Base-by-base conservation (phyloP, 2,888 invertebrate species). In the Drosophila acutilabella region DNA sequence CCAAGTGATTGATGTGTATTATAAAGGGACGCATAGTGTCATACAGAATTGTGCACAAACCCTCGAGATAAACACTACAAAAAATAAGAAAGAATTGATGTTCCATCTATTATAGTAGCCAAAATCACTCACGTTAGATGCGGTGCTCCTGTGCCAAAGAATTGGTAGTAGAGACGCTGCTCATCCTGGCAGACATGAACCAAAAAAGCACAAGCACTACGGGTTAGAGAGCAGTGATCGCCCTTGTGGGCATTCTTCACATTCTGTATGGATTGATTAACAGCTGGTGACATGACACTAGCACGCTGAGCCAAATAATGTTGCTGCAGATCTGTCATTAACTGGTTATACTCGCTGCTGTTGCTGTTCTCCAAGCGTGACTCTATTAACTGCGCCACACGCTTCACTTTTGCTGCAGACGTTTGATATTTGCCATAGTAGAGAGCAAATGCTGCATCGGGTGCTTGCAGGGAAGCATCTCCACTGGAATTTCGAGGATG, bases 341-440 rank as follows among this genome's bases (percentile, higher is more conserved):
- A 93, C 42, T 95, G 94, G 33, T 94, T 94, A 91, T 93, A 98
- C 94, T 97, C 97, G 41, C 95, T 93, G 90, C 95, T 95, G 44
- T 95, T 93, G 90, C 95, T 95, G 68, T 93, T 94, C 54, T 95
- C 95, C 0, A 95, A 93, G 58, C 98, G 94, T 1, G 94, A 93
- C 92, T 99, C 98, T 26, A 99, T 94, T 83, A 98, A 95, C 69
- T 95, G 94, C 45, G 98, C 95, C 8, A 99, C 94, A 65, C 95
- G 94, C 84, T 95, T 96, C 1, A 98, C 94, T 90, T 97, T 96
- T 0, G 96, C 95, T 0, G 98, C 96, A n/a, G 97, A 96, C 0
- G 97, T 96, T 91, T 98, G 97, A 91, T 99, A 99, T 93, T 98
- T 97, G 0, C 98, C 98, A 90, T 99, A 99, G 90, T 97, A 98